phyloP scores from a whole-genome alignment of 2,797 vertebrate species.

The Furcifer pardalis region DNA sequence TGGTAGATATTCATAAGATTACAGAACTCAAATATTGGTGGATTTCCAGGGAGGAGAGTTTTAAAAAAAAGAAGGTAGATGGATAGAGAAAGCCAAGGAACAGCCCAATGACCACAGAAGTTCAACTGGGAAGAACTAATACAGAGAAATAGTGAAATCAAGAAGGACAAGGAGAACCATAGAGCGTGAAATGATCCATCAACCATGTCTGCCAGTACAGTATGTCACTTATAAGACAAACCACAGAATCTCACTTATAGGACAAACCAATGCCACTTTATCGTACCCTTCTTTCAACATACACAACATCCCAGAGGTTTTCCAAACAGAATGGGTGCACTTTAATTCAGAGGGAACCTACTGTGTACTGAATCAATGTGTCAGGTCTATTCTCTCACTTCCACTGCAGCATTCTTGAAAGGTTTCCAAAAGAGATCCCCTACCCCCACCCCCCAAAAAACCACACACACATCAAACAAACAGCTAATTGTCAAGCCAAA shows the following conservation, averaged over 20 bases:
- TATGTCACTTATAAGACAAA: background rate
- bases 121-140: background rate
- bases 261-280: too few relatives aligned
- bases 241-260: background rate
- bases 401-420: background rate
- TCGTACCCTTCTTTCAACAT: background rate
- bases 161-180: background rate
- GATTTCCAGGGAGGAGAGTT: background rate
- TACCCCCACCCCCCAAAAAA: too few relatives aligned
- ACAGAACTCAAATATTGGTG: background rate
- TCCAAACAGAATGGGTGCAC: background rate
- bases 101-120: background rate
- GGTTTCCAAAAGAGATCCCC: slow-evolving; percentile 1
- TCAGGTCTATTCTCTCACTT: background rate
- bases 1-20: background rate
- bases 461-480: slow-evolving; percentile 1
- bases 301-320: background rate
- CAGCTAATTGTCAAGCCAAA: slow-evolving; percentile 6
- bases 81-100: slow-evolving; percentile 8
- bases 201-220: background rate
- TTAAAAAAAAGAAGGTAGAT: background rate
- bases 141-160: slow-evolving; percentile 10
- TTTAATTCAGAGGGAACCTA: background rate
- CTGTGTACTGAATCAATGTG: background rate
- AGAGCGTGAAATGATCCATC: background rate